phyloP scores from a whole-genome alignment of 2,797 vertebrate species.

The Siniperca undulata region DNA sequence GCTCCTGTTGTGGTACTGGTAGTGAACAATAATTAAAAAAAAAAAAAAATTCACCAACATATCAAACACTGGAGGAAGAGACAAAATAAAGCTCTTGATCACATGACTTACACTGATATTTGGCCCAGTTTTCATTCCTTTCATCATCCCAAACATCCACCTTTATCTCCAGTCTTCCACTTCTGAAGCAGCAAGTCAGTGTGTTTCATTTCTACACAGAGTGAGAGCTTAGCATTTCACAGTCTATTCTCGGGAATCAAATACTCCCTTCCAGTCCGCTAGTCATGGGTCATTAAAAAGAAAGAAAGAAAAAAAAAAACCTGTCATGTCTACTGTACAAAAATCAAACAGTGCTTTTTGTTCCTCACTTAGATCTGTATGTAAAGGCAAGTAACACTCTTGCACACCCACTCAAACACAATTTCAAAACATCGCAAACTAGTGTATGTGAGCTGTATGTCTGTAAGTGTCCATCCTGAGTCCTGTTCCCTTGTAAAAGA shows the following conservation, averaged over 20 bases:
- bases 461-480: slow-evolving; percentile 62
- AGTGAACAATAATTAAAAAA: slow-evolving; percentile 48
- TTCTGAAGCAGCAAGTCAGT: slow-evolving; percentile 74
- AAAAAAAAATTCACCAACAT: slow-evolving; percentile 51
- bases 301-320: slow-evolving; percentile 23
- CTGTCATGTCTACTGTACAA: slow-evolving; percentile 67
- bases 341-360: slow-evolving; percentile 75
- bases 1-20: slow-evolving; percentile 52
- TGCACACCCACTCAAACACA: slow-evolving; percentile 68
- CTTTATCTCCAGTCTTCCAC: slow-evolving; percentile 47
- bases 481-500: slow-evolving; percentile 64
- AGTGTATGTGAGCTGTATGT: slow-evolving; percentile 49
- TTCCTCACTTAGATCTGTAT: slow-evolving; percentile 71
- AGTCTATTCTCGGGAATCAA: slow-evolving; percentile 75
- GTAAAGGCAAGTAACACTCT: slow-evolving; percentile 73
- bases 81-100: slow-evolving; percentile 72
- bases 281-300: slow-evolving; percentile 55
- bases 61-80: slow-evolving; percentile 65
- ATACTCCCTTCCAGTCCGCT: slow-evolving; percentile 53
- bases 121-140: slow-evolving; percentile 66
- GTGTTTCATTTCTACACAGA: slow-evolving; percentile 67
- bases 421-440: slow-evolving; percentile 65
- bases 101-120: slow-evolving; percentile 70
- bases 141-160: slow-evolving; percentile 40
- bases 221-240: slow-evolving; percentile 75